phyloP scores from a whole-genome alignment of 2,113 vertebrate genomes.

The Dipodomys stephensi region DNA sequence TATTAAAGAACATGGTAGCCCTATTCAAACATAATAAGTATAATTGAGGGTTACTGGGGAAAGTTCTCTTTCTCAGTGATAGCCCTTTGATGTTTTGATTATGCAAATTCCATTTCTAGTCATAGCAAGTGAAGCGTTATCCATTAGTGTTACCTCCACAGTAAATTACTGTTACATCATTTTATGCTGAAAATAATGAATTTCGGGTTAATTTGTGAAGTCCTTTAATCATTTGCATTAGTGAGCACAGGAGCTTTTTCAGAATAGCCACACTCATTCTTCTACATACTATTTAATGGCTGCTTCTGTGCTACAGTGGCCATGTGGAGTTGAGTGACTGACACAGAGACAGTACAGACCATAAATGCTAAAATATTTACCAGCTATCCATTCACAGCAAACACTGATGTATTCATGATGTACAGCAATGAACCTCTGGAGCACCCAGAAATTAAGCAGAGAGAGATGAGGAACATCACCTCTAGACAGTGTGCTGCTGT shows the following conservation, averaged over 20 bases:
- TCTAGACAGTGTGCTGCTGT: not conserved
- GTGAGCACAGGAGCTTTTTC: not conserved
- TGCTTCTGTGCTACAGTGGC: not conserved
- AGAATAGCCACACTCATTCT: not conserved
- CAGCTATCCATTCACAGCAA: not conserved
- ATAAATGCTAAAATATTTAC: slow-evolving; percentile 4
- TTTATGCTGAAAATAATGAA: not conserved
- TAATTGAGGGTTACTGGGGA: not conserved
- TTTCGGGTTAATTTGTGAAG: not conserved
- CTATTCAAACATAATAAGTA: slow-evolving; percentile 3
- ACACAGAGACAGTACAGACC: not conserved
- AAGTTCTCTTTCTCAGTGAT: not conserved
- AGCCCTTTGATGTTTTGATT: not conserved
- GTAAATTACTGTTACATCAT: not conserved
- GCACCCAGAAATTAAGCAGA: not conserved
- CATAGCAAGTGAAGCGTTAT: not conserved
- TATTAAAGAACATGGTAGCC: not conserved
- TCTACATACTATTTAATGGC: not conserved
- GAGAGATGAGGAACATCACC: not conserved
- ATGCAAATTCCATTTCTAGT: not conserved
- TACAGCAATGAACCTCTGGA: not conserved
- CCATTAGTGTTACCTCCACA: not conserved
- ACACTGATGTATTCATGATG: not conserved
- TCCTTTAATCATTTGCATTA: not conserved
- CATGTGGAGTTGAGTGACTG: not conserved